phyloP scores from a whole-genome alignment of 2,888 invertebrate species.

The Epinotia demarniana region DNA sequence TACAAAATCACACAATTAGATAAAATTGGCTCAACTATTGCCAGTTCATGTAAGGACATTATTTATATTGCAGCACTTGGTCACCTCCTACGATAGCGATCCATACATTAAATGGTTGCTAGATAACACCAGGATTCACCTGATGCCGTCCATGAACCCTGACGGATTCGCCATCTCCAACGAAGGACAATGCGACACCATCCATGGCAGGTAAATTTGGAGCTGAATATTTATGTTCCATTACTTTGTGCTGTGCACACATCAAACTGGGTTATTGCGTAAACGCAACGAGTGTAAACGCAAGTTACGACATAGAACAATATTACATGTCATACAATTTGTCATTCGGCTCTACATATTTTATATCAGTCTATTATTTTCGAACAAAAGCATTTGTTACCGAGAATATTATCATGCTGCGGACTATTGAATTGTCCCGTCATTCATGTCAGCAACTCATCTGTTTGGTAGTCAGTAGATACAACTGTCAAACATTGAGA shows the following conservation, averaged over 20 bases:
- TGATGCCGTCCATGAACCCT: slow-evolving; percentile 99
- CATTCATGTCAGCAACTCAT: background rate
- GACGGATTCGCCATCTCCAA: slow-evolving; percentile 98
- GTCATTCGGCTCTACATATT: slow-evolving; percentile 23
- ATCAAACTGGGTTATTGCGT: slow-evolving; percentile 23
- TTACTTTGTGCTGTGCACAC: slow-evolving; percentile 22
- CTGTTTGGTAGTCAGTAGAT: background rate
- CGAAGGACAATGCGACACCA: slow-evolving; percentile 94
- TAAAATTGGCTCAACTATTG: background rate
- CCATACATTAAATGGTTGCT: slow-evolving; percentile 95
- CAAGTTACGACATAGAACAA: slow-evolving; percentile 28
- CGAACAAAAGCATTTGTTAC: slow-evolving; percentile 26
- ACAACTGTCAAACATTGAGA: background rate
- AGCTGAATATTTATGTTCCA: slow-evolving; percentile 7
- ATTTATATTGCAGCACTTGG: slow-evolving; percentile 86
- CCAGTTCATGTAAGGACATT: background rate
- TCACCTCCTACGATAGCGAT: slow-evolving; percentile 92
- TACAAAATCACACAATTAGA: too few relatives aligned
- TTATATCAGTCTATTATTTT: slow-evolving; percentile 10
- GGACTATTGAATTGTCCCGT: slow-evolving; percentile 12
- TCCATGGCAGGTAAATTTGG: slow-evolving; percentile 90
- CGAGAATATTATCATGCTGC: background rate
- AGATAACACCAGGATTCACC: slow-evolving; percentile 97
- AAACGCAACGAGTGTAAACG: slow-evolving; percentile 35
- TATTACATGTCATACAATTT: slow-evolving; percentile 9